phyloP scores from a whole-genome alignment of 2,888 invertebrate species.

The Acanthosoma haemorrhoidale region DNA sequence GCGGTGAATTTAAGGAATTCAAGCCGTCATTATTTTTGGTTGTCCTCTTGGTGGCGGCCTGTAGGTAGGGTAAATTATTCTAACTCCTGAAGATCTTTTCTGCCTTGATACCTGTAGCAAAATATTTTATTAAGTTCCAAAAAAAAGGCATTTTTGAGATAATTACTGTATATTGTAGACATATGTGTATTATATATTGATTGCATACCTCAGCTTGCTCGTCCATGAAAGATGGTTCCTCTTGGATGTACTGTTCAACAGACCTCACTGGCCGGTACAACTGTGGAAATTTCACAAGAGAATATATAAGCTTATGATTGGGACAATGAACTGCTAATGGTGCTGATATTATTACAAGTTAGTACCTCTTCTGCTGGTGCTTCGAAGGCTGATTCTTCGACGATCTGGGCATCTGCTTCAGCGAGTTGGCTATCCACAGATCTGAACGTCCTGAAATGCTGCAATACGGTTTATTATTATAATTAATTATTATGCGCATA shows the following conservation, averaged over 20 bases:
- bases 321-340: background rate
- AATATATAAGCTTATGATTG: background rate
- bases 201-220: background rate
- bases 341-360: background rate
- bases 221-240: background rate
- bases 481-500: no score
- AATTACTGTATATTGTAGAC: background rate
- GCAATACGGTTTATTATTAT: background rate
- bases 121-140: no score
- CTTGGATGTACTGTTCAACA: background rate
- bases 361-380: background rate
- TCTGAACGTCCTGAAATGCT: background rate
- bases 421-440: background rate
- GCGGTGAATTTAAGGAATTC: no score
- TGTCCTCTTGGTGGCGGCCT: no score
- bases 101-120: background rate
- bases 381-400: background rate
- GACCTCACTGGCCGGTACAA: background rate
- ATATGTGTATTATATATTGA: background rate
- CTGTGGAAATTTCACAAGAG: background rate
- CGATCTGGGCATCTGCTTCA: background rate
- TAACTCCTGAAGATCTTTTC: background rate
- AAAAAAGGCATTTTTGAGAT: background rate
- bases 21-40: no score
- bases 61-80: no score